Percentiles rank a stretch among this genome's conserved stretches.
Evolutionary conservation across 2,888 invertebrate genomes (phyloP).

Genomic region (Balanococcus diminutus): DNA sequence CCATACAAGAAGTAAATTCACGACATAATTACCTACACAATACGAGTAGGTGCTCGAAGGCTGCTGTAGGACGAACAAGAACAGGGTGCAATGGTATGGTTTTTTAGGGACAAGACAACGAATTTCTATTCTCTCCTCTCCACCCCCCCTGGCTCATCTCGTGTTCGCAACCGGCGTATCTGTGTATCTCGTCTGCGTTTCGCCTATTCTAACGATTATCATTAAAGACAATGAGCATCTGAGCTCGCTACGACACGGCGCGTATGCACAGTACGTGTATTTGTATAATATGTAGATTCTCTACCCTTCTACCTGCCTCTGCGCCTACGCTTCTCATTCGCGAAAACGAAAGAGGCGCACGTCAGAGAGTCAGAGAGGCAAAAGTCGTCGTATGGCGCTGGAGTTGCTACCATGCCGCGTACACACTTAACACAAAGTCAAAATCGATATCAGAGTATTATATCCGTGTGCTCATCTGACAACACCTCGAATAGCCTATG

Average conservation of each 20-base stretch:
- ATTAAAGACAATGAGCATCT: conserved; percentile 20
- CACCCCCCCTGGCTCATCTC: background rate
- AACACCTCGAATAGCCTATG: conserved; percentile 28
- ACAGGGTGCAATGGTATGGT: no score
- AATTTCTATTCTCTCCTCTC: background rate
- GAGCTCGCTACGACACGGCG: background rate
- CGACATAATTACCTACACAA: background rate
- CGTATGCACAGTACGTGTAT: background rate
- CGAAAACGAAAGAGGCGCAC: background rate
- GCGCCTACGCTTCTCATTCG: background rate
- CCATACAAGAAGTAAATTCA: background rate
- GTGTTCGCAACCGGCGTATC: background rate
- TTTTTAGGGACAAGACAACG: background rate
- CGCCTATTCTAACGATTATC: background rate
- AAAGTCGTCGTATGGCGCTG: conserved; percentile 2
- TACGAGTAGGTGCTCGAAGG: background rate
- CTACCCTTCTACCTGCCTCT: no score
- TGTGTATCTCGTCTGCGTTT: background rate
- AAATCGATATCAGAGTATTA: conserved; percentile 35
- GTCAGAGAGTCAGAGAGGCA: no score
- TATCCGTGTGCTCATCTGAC: conserved; percentile 36
- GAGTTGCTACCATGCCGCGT: background rate
- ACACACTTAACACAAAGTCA: conserved; percentile 24
- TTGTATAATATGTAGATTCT: background rate
- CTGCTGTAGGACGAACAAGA: background rate